These are phyloP conservation scores for Trididemnum miniatum DNA, from an alignment of 23 tunicate genomes.

Conservation along the genomic window DNA sequence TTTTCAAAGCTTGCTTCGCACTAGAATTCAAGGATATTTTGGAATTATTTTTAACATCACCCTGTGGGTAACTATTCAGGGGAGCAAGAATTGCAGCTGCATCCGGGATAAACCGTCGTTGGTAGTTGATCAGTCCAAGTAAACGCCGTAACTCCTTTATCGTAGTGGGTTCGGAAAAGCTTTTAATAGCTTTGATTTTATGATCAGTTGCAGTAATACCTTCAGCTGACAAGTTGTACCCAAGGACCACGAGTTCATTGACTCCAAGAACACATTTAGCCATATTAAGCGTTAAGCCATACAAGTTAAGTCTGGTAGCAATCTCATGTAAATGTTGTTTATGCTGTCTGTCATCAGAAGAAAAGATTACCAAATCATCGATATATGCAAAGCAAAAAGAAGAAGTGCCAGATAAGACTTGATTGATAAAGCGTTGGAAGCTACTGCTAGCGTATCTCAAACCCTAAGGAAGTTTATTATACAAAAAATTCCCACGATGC, in stretches of 20 bases:
- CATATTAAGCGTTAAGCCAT: conserved; percentile 7
- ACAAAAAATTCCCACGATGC: no score
- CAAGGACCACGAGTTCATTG: neutral
- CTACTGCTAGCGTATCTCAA: no score
- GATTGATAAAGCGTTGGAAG: no score
- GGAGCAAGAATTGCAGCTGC: neutral
- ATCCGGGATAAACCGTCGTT: neutral
- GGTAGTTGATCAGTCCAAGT: neutral
- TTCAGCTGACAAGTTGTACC: conserved; percentile 19
- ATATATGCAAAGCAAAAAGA: conserved; percentile 8
- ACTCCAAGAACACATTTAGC: conserved; percentile 33
- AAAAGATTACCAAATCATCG: conserved; percentile 15
- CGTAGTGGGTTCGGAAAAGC: neutral
- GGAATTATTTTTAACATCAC: conserved; percentile 1
- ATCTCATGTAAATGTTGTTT: conserved; percentile 4
- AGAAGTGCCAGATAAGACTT: no score
- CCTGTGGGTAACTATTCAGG: neutral
- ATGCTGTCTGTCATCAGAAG: neutral
- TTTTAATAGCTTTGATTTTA: neutral
- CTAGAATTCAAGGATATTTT: neutral
- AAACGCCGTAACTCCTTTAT: neutral
- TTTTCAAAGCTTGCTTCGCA: neutral
- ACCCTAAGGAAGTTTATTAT: no score
- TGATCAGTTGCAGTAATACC: conserved; percentile 22
- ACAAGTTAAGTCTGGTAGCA: neutral